Evolutionary conservation across 2,888 invertebrate genomes (phyloP), one percentile per base, ranked within the genome.

Genomic region (Agrypnus murinus): DNA sequence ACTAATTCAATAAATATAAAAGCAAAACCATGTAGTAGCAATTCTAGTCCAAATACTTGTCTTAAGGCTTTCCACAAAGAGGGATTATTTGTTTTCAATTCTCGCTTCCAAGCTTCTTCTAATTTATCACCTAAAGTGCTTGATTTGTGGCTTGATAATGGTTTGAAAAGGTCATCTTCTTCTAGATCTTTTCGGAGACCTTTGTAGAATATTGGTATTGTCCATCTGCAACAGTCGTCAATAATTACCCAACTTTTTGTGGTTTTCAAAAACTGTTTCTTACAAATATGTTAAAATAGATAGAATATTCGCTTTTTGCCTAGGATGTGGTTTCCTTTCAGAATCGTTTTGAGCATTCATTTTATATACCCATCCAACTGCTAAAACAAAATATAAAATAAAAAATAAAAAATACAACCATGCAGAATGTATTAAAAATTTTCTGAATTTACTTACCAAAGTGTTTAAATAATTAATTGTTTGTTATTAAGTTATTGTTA

Each of bases 121-220:
- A 93, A 84, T 78, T 84, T 84, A 78, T 91, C 89, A 2, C 92
- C 92, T 2, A 91, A 86, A 14, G 77, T 32, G 75, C 87, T 87
- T 0, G 95, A 93, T 77, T 88, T 86, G 81, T 93, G 94, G n/a
- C 86, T 86, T 38, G 85, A 79, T 2, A 88, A 80, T 7, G 86
- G 83, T 70, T 84, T 82, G 74, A 85, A 88, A n/a, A 89, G 79
- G 78, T 89, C 88, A 46, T 85, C 82, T 60, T 86, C 84, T 48
- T 84, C 84, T 48, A 89, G 77, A 65, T 88, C 87, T 50, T 83
- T 83, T 73, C 81, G 86, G 38, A 81, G 80, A 1, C 89, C 89
- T 77, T 85, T 85, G 32, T 80, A 76, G 75, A 89, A 87, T 32
- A 87, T 78, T 1, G 86, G 86, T 38, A 87, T 80, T 2, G 87